A percentile compares a stretch with the other conserved stretches of the same genome.
Conservation (phyloP, 1,140 invertebrate genomes). For the Nylanderia fulva region DNA sequence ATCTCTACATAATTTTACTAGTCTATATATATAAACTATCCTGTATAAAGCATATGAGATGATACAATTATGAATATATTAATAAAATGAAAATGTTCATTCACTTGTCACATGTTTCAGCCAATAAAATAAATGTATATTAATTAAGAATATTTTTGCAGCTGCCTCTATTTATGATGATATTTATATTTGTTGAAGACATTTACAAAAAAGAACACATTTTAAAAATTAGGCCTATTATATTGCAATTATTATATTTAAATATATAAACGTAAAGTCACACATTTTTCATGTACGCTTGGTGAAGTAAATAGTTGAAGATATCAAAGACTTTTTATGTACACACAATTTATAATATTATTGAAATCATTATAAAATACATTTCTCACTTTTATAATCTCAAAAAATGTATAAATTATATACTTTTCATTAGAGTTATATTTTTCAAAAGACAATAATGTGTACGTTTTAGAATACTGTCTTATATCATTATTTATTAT, state of each 20-base stretch:
- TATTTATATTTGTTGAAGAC: conserved; percentile 18
- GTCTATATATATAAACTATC: conserved; percentile 17
- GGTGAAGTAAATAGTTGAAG: conserved; percentile 16
- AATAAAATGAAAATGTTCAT: conserved; percentile 30
- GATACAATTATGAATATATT: conserved; percentile 9
- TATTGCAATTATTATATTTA: conserved; percentile 22
- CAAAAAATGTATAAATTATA: conserved; percentile 15
- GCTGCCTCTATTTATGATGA: conserved; percentile 2
- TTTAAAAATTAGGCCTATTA: neutral
- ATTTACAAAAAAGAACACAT: neutral
- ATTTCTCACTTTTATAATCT: conserved; percentile 27
- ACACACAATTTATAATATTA: conserved; percentile 26
- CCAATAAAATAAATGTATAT: conserved; percentile 20
- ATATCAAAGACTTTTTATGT: neutral
- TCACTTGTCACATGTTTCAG: conserved; percentile 9
- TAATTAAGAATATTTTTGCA: conserved; percentile 31
- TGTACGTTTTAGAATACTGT: neutral
- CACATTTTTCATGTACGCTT: conserved; percentile 1
- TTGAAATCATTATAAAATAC: conserved; percentile 54
- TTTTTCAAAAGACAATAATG: conserved; percentile 4
- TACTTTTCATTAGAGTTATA: conserved; percentile 1
- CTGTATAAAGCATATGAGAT: conserved; percentile 35
- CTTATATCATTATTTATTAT: conserved; percentile 24
- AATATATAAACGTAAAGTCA: conserved; percentile 23
- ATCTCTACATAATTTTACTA: conserved; percentile 6